Evolutionary conservation across 2,113 vertebrate species (phyloP).

Genomic region (Gopherus flavomarginatus): DNA sequence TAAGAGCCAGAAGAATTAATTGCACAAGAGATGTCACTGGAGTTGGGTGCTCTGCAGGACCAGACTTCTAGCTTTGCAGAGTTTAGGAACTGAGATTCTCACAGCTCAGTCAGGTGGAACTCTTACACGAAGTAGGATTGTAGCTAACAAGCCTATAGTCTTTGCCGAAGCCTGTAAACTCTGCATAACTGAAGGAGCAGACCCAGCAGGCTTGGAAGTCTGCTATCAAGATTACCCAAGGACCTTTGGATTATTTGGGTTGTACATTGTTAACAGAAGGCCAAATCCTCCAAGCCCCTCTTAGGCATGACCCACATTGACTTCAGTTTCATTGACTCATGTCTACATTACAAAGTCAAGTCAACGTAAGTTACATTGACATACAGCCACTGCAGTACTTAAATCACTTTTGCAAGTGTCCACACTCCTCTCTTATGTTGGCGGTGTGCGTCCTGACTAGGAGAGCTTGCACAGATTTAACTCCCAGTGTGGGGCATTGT

Average conservation of each 20-base stretch:
- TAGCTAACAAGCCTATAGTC: not conserved
- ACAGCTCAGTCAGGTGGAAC: not conserved
- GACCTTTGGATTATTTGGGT: not conserved
- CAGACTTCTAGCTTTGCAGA: not conserved
- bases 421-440: not conserved
- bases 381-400: not conserved
- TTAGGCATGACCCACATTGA: not conserved
- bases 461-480: not conserved
- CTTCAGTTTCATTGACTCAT: not conserved
- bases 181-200: not conserved
- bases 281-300: not conserved
- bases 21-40: not conserved
- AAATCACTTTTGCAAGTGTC: not conserved
- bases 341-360: not conserved
- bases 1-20: not conserved
- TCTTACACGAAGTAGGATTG: not conserved
- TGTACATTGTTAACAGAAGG: not conserved
- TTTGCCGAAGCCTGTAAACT: not conserved
- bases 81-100: not conserved
- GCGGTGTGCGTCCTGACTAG: not conserved
- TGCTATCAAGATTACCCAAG: not conserved
- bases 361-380: not conserved
- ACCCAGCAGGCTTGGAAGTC: not conserved
- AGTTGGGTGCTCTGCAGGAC: not conserved
- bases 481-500: not conserved